Evolutionary conservation across 92 coral and sea anemone species (phyloP).

Genomic region (Phenganax subtilis): DNA sequence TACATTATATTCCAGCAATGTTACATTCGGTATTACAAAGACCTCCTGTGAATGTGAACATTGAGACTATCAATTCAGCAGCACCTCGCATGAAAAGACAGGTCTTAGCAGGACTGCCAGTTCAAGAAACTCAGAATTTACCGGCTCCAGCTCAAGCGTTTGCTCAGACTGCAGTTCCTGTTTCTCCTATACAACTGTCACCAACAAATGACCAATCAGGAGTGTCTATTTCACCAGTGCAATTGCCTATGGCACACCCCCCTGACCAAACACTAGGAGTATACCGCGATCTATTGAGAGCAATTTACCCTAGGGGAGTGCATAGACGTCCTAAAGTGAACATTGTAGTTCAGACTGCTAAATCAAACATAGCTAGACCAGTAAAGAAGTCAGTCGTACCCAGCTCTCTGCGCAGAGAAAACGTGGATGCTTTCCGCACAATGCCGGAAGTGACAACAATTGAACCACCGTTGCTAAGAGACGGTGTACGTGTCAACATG

Average conservation of each 20-base stretch:
- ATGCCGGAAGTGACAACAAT: slow-evolving; percentile 44
- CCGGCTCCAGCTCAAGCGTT: slow-evolving; percentile 12
- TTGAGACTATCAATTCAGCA: slow-evolving; percentile 66
- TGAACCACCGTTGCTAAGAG: slow-evolving; percentile 39
- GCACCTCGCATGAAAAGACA: slow-evolving; percentile 32
- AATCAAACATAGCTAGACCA: slow-evolving; percentile 71
- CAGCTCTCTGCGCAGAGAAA: not conserved
- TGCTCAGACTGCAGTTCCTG: slow-evolving; percentile 37
- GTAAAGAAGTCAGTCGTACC: slow-evolving; percentile 25
- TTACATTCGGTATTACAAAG: slow-evolving; percentile 23
- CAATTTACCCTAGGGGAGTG: slow-evolving; percentile 24
- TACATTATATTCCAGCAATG: slow-evolving; percentile 13
- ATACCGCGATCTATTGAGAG: slow-evolving; percentile 26
- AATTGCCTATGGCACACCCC: slow-evolving; percentile 14
- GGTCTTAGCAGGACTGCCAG: slow-evolving; percentile 17
- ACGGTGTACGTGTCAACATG: slow-evolving; percentile 41
- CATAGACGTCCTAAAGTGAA: slow-evolving; percentile 59
- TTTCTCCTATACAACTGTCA: slow-evolving; percentile 5
- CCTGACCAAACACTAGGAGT: slow-evolving; percentile 25
- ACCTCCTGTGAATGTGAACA: slow-evolving; percentile 64
- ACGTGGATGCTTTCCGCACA: slow-evolving; percentile 35
- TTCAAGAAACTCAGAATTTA: not conserved
- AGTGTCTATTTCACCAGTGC: slow-evolving; percentile 8
- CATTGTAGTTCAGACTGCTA: slow-evolving; percentile 85
- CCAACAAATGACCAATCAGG: slow-evolving; percentile 17